phyloP scores from a whole-genome alignment of 2,888 invertebrate genomes.

The Itoplectis maculator region DNA sequence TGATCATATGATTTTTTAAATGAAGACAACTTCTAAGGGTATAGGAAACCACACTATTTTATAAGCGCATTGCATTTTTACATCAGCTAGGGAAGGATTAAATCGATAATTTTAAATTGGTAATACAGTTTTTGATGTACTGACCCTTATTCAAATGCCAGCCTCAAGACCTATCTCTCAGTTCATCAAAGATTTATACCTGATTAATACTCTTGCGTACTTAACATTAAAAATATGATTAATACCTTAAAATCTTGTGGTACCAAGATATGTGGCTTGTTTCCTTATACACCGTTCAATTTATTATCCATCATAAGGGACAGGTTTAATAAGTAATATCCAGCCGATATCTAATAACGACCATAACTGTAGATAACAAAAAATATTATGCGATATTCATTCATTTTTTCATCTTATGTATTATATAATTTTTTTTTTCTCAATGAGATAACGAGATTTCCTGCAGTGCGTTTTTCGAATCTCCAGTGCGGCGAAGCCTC shows the following conservation, averaged over 20 bases:
- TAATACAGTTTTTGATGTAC: constrained; percentile 6
- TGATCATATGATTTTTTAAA: background rate
- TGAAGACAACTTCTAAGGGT: background rate
- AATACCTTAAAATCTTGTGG: constrained; percentile 50
- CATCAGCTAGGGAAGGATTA: background rate
- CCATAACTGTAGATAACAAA: constrained; percentile 17
- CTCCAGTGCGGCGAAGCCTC: background rate
- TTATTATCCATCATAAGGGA: constrained; percentile 29
- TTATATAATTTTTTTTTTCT: background rate
- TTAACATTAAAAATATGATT: constrained; percentile 16
- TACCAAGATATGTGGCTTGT: constrained; percentile 32
- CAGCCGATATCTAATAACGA: constrained; percentile 39
- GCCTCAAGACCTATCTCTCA: constrained; percentile 1
- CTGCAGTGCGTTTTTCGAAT: background rate
- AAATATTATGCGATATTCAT: constrained; percentile 16
- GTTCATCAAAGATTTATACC: constrained; percentile 14
- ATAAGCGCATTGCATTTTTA: background rate
- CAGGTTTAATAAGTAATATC: constrained; percentile 36
- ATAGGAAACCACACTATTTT: background rate
- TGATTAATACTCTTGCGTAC: constrained; percentile 30
- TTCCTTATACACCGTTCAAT: constrained; percentile 32
- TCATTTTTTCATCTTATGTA: constrained; percentile 8
- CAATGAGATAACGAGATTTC: background rate
- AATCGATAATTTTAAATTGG: constrained; percentile 10
- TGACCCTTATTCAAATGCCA: background rate